phyloP scores from a whole-genome alignment of 92 coral and sea anemone genomes.

The Palythoa heliodiscus region DNA sequence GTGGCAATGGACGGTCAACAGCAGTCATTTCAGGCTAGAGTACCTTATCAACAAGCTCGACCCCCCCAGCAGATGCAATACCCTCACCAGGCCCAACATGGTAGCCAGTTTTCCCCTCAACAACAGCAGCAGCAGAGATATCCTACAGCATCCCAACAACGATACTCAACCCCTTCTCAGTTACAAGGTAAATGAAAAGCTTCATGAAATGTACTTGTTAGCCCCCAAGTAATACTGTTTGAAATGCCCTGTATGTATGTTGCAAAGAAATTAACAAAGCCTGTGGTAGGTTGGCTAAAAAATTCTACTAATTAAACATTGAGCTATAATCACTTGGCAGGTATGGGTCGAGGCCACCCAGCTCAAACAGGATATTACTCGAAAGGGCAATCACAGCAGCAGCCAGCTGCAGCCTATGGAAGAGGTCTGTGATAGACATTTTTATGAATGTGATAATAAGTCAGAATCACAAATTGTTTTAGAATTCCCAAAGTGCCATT shows the following conservation, averaged over 20 bases:
- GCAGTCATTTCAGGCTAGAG: too few species aligned
- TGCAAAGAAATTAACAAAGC: background rate
- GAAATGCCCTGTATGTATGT: too few species aligned
- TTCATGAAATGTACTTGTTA: too few species aligned
- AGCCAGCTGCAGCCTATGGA: constrained; percentile 46
- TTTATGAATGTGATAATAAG: too few species aligned
- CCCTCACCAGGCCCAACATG: constrained; percentile 28
- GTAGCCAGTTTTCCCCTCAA: background rate
- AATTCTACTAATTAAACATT: background rate
- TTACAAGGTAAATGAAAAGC: background rate
- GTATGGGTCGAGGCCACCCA: constrained; percentile 35
- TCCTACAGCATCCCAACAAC: constrained; percentile 42
- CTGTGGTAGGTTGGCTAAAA: background rate
- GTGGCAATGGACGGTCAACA: too few species aligned
- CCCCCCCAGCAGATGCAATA: constrained; percentile 18
- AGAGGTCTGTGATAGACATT: constrained; percentile 34
- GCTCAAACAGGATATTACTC: background rate
- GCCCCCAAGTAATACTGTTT: too few species aligned
- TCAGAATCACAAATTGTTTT: too few species aligned
- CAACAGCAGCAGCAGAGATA: constrained; percentile 33
- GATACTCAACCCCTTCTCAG: constrained; percentile 41
- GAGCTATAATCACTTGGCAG: background rate
- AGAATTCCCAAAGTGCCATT: too few species aligned
- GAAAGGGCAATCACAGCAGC: constrained; percentile 22
- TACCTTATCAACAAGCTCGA: too few species aligned